These are phyloP conservation scores for Regulus satrapa DNA, from an alignment of 2,113 vertebrate species.

Conservation along the genomic window DNA sequence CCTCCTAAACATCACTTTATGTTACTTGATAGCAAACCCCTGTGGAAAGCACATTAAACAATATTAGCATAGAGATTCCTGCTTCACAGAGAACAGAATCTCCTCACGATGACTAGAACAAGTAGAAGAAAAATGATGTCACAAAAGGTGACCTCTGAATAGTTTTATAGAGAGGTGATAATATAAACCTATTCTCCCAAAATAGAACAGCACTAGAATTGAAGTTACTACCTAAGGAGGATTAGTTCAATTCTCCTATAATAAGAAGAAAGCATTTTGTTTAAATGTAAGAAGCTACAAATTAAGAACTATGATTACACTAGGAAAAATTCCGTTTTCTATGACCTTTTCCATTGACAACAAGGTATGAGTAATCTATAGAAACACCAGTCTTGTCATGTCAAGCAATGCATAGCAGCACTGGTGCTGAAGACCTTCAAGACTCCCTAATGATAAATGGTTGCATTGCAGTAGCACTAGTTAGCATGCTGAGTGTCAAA, in stretches of 20 bases:
- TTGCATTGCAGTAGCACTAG: not conserved
- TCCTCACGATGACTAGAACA: not conserved
- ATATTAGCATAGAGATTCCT: constrained; percentile 35
- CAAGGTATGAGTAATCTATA: constrained; percentile 5
- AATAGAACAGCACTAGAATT: not conserved
- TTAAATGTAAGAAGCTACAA: constrained; percentile 11
- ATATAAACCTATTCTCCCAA: not conserved
- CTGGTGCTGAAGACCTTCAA: constrained; percentile 21
- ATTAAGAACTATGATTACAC: constrained; percentile 40
- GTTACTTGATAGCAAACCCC: constrained; percentile 26
- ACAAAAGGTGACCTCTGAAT: not conserved
- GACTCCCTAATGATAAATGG: constrained; percentile 38
- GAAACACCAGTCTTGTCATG: constrained; percentile 8
- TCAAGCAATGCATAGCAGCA: not conserved
- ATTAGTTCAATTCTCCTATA: not conserved
- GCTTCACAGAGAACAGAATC: not conserved
- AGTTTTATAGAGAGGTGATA: not conserved
- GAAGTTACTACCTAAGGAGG: not conserved
- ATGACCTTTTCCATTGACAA: constrained; percentile 39
- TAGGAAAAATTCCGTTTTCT: constrained; percentile 4
- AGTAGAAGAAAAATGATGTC: not conserved
- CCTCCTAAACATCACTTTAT: not conserved
- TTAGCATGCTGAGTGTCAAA: constrained; percentile 32
- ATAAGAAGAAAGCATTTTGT: not conserved
- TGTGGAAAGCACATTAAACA: constrained; percentile 39